Base-by-base conservation (phyloP, 1,140 invertebrate species). In the Drosophila nannoptera region DNA sequence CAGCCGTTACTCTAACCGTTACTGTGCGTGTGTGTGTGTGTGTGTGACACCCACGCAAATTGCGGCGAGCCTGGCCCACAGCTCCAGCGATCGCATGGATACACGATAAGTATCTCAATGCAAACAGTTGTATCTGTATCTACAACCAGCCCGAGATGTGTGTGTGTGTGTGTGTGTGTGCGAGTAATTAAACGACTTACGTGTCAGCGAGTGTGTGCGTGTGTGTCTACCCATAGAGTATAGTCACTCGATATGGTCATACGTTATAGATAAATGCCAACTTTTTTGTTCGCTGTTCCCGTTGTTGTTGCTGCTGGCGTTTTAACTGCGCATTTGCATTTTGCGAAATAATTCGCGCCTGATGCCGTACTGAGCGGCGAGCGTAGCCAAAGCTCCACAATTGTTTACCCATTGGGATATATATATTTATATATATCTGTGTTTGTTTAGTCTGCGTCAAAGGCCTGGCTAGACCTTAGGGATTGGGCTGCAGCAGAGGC, bases 21-120 rank as follows among this genome's bases (percentile, higher is more conserved):
- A 55, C 29, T 48, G 43, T 55, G 33, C 54, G 36, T 46, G 14
- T 55, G 33, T 45, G 12, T 42, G 43, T 48, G 32, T 64, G 53
- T 31, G 9, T 43, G 56, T 73, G 80, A 78, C 80, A 74, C 80
- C 80, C 80, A 83, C 80, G 65, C 62, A 64, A 68, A 64, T 49
- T 50, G 55, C 31, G 59, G 58, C 32, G 50, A 42, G 53, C 40
- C 69, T 48, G 38, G 59, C 31, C 33, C 46, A 35, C 69, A 78
- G 22, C 3, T 22, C 22, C 22, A 22, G 62, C 80, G 60, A 75
- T 83, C 68, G 73, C 29, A 67, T 72, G 69, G 62, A 72, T 75
- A 75, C 16, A 61, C 7, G 69, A 72, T 75, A 63, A 59, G 59
- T 73, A 66, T 70, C 69, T 67, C 45, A 22, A 33, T 11, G 22